These are phyloP conservation scores for Glaucidium brasilianum DNA, from an alignment of 2,113 vertebrate genomes.

Conservation along the genomic window DNA sequence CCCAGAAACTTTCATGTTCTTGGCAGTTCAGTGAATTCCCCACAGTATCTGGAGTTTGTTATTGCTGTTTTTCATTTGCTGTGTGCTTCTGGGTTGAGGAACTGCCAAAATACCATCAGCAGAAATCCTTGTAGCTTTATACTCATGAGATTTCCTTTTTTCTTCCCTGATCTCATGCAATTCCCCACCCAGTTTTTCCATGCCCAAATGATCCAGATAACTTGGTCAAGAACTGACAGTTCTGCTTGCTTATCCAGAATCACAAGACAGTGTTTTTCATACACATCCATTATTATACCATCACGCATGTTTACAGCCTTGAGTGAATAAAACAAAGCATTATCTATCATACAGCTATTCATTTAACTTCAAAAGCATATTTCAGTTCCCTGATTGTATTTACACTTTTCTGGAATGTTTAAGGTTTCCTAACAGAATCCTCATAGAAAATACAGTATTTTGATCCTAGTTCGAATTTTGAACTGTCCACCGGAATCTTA, in stretches of 20 bases:
- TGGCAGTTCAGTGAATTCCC: background rate
- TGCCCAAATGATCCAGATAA: background rate
- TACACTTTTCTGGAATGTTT: background rate
- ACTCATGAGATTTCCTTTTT: conserved; percentile 12
- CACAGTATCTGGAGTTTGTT: background rate
- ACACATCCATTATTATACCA: background rate
- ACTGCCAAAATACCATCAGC: background rate
- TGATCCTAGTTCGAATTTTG: background rate
- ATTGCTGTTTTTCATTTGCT: background rate
- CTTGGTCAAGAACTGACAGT: background rate
- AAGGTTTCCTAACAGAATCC: background rate
- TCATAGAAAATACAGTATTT: background rate
- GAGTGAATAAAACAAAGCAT: background rate
- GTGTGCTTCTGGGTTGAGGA: conserved; percentile 8
- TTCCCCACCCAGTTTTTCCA: background rate
- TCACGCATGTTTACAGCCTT: background rate
- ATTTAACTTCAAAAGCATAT: background rate
- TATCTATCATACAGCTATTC: background rate
- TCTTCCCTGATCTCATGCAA: background rate
- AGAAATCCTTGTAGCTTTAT: background rate
- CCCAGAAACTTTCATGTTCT: background rate
- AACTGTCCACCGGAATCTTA: background rate
- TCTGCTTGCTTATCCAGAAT: background rate
- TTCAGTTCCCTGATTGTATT: background rate
- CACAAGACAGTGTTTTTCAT: background rate